These are phyloP conservation scores for Uria aalge DNA, from an alignment of 2,113 vertebrate genomes.

Conservation along the genomic window DNA sequence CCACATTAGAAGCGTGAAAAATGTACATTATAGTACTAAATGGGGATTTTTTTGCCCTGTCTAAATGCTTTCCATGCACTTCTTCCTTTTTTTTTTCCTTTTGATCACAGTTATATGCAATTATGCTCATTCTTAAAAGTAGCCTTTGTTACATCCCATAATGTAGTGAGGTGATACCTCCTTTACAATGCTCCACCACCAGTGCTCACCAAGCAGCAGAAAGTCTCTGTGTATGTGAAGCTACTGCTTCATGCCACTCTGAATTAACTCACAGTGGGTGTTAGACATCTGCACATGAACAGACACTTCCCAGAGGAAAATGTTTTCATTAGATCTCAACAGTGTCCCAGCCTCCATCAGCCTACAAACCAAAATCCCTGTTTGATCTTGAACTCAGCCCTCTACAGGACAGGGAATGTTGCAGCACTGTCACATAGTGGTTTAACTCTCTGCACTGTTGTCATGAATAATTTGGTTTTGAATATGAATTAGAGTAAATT, in stretches of 20 bases:
- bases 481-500: neutral
- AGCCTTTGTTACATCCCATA: neutral
- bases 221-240: neutral
- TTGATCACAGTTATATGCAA: neutral
- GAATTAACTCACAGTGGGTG: neutral
- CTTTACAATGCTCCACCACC: neutral
- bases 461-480: neutral
- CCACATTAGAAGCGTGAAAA: neutral
- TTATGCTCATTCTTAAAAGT: neutral
- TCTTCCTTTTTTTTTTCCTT: neutral
- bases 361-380: neutral
- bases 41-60: neutral
- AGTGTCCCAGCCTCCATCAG: neutral
- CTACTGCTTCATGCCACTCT: neutral
- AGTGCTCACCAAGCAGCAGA: neutral
- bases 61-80: neutral
- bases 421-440: neutral
- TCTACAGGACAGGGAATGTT: neutral
- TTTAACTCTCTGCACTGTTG: neutral
- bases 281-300: neutral
- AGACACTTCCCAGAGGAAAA: slow-evolving; percentile 6
- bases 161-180: neutral
- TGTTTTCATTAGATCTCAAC: slow-evolving; percentile 16
- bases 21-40: neutral
- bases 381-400: neutral